phyloP scores from a whole-genome alignment of 2,113 vertebrate species.

The Argyrosomus japonicus region DNA sequence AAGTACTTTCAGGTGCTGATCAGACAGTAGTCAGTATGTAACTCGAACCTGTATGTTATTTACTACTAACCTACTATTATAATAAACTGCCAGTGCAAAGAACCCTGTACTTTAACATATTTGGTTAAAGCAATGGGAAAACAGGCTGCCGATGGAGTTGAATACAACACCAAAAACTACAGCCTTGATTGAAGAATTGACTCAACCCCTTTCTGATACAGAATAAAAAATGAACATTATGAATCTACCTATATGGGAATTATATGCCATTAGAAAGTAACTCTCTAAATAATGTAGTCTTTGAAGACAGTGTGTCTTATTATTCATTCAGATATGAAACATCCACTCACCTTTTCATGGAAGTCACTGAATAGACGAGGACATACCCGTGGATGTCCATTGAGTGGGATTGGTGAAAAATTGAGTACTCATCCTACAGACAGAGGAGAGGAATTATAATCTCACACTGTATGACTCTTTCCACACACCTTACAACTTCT shows the following conservation, averaged over 20 bases:
- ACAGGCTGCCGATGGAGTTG: neutral
- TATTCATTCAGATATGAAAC: neutral
- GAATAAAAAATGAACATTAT: neutral
- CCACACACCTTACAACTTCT: neutral
- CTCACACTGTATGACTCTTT: neutral
- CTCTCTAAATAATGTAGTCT: too few relatives aligned
- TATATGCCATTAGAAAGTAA: neutral
- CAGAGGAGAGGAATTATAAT: neutral
- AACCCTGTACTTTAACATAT: neutral
- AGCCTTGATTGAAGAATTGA: neutral
- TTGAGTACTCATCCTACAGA: conserved; percentile 89
- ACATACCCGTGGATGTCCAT: conserved; percentile 89
- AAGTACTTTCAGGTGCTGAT: conserved; percentile 4
- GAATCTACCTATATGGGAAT: neutral
- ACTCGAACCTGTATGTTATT: neutral
- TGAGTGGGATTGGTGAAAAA: conserved; percentile 89
- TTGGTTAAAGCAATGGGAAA: neutral
- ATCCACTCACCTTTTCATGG: conserved; percentile 86
- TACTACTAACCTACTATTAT: neutral
- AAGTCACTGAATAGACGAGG: conserved; percentile 89
- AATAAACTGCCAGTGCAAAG: neutral
- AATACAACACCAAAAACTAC: neutral
- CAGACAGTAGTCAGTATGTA: neutral
- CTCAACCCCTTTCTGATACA: neutral
- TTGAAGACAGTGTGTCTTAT: neutral